Conservation (phyloP, 2,888 invertebrate genomes). For the Pseudococcus jackbeardsleyi region DNA sequence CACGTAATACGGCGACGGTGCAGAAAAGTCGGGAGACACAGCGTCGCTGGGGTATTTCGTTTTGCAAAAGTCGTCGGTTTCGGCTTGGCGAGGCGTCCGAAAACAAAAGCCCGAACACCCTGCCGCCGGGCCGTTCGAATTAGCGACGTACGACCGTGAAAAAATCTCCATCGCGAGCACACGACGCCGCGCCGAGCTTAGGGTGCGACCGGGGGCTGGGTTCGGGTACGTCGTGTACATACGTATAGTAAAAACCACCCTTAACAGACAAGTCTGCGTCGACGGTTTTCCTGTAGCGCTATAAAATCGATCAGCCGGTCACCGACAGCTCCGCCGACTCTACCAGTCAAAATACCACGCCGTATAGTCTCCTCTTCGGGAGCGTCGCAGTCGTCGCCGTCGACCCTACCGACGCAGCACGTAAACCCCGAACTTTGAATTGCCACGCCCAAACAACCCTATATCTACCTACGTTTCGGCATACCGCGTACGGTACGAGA, state of each 20-base stretch:
- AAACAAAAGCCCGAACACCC: too few species aligned
- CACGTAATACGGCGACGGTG: background rate
- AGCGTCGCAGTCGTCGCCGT: background rate
- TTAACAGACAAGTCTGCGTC: conserved; percentile 43
- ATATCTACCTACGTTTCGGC: background rate
- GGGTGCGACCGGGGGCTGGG: background rate
- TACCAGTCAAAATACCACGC: conserved; percentile 33
- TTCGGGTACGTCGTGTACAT: background rate
- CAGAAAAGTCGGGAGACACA: background rate
- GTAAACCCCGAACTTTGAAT: conserved; percentile 10
- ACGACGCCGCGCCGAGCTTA: background rate
- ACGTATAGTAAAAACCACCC: conserved; percentile 1
- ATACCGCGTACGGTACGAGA: background rate
- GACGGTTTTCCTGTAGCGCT: conserved; percentile 24
- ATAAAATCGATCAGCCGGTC: conserved; percentile 45
- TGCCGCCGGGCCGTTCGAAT: background rate
- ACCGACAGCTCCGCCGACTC: conserved; percentile 35
- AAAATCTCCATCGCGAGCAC: background rate
- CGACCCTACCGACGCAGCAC: background rate
- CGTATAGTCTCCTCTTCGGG: background rate
- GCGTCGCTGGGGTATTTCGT: background rate
- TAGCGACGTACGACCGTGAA: conserved; percentile 1
- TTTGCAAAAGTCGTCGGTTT: too few species aligned
- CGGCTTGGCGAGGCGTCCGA: too few species aligned
- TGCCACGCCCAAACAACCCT: conserved; percentile 4